A percentile compares a stretch with the other conserved stretches of the same genome.
phyloP scores from a whole-genome alignment of 2,888 invertebrate genomes.

The Torymus tubicola region DNA sequence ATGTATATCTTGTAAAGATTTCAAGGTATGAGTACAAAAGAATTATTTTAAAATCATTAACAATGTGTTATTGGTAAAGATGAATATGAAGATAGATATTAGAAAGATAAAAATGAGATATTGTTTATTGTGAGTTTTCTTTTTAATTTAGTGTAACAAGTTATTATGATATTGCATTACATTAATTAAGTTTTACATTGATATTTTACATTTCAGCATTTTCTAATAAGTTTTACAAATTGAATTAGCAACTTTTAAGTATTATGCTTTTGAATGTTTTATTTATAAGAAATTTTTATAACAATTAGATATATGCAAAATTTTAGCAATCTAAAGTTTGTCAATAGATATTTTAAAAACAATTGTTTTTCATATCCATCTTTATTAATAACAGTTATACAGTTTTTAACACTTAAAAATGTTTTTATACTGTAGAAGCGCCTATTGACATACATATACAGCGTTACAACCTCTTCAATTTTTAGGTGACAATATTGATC shows the following conservation, averaged over 20 bases:
- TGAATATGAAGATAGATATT: conserved; percentile 30
- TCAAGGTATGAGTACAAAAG: neutral
- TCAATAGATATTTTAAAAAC: too few relatives aligned
- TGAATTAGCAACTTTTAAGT: too few relatives aligned
- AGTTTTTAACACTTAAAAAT: conserved; percentile 39
- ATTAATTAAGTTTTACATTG: too few relatives aligned
- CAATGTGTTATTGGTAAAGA: conserved; percentile 21
- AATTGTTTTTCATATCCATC: conserved; percentile 38
- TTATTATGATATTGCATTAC: too few relatives aligned
- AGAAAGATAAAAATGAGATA: neutral
- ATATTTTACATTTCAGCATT: too few relatives aligned
- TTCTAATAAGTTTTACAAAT: too few relatives aligned
- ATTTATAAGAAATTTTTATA: neutral
- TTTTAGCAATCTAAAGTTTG: neutral
- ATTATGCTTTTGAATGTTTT: neutral
- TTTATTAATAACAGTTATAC: conserved; percentile 46
- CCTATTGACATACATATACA: conserved; percentile 40
- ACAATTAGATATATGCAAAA: too few relatives aligned
- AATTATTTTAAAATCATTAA: conserved; percentile 4
- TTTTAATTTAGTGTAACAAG: too few relatives aligned
- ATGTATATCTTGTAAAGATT: too few relatives aligned
- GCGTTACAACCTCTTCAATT: conserved; percentile 28
- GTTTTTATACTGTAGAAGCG: conserved; percentile 16
- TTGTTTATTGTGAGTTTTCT: too few relatives aligned
- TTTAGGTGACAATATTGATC: conserved; percentile 27